Base-by-base conservation (phyloP, 2,888 invertebrate species). In the Criorhina ranunculi region DNA sequence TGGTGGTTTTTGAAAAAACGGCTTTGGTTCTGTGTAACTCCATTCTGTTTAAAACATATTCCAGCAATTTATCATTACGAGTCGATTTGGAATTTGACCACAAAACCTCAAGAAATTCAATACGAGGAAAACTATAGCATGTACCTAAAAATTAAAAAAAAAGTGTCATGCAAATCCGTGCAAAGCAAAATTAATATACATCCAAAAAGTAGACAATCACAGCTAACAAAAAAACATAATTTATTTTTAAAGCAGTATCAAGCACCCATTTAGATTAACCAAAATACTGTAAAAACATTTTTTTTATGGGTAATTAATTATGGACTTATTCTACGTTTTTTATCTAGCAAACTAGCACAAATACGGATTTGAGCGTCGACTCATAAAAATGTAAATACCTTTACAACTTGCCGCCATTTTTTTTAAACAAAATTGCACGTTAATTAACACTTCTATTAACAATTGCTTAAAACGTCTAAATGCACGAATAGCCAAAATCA, bases 1-100 rank as follows among this genome's bases (percentile, higher is more conserved):
- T 15, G 12, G 9, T 44, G 31, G 12, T 60, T 60, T 60, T 60
- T 42, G 9, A 60, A 60, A 60, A 40, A 42, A 8, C 42, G n/a
- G n/a, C 4, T 24, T 4, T 24, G 24, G 24, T 24, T 24, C 24
- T 24, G 24, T n/a, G 24, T 24, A 46, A 46, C 17, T 44, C 44
- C 17, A 15, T 17, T 44, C 44, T 44, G 17, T 6, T 17, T 44
- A 17, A 17, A 44, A 44, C 0, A 17, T 17, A 17, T 17, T 44
- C 17, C 8, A 17, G 17, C 46, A 19, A 46, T 46, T 46, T 46
- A 19, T 44, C 19, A 44, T 44, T 44, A 17, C 17, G 44, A 24
- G 11, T 51, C 51, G 5, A 29, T 51, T 51, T 51, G 5, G 19
- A 19, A 51, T 29, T 51, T n/a, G 12, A 6, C 1, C 6, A 51